phyloP scores from a whole-genome alignment of 2,888 invertebrate species.

The Drosophila vallismaia region DNA sequence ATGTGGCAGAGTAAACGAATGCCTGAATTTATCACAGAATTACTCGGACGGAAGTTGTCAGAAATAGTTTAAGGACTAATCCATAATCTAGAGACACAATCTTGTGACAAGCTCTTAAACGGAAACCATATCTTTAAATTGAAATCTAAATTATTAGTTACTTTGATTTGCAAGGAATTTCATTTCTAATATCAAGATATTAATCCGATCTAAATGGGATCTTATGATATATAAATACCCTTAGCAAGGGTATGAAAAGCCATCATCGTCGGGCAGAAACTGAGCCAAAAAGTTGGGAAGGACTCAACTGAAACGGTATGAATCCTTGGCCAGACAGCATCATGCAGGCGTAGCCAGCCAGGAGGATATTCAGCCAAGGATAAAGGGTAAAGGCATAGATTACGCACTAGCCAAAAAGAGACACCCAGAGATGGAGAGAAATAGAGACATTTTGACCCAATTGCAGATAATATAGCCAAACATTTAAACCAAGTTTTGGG shows the following conservation, averaged over 20 bases:
- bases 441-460: slow-evolving; percentile 3
- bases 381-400: slow-evolving; percentile 5
- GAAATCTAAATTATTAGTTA: slow-evolving; percentile 1
- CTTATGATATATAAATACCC: background rate
- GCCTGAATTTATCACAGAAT: no score
- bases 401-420: slow-evolving; percentile 1
- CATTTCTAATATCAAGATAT: no score
- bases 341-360: slow-evolving; percentile 5
- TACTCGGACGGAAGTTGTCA: background rate
- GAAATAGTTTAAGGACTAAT: background rate
- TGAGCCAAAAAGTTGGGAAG: slow-evolving; percentile 9
- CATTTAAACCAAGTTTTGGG: slow-evolving; percentile 11
- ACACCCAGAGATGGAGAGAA: background rate
- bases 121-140: background rate
- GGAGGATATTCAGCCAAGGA: slow-evolving; percentile 3
- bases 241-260: background rate
- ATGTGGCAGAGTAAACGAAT: background rate
- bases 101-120: background rate
- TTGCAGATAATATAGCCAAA: slow-evolving; percentile 1
- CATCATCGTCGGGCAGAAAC: slow-evolving; percentile 3
- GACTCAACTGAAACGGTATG: slow-evolving; percentile 2
- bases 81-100: background rate
- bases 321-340: slow-evolving; percentile 8
- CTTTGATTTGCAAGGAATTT: background rate
- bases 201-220: no score